Conservation (phyloP, 2,113 vertebrate species). For the Actenoides hombroni region DNA sequence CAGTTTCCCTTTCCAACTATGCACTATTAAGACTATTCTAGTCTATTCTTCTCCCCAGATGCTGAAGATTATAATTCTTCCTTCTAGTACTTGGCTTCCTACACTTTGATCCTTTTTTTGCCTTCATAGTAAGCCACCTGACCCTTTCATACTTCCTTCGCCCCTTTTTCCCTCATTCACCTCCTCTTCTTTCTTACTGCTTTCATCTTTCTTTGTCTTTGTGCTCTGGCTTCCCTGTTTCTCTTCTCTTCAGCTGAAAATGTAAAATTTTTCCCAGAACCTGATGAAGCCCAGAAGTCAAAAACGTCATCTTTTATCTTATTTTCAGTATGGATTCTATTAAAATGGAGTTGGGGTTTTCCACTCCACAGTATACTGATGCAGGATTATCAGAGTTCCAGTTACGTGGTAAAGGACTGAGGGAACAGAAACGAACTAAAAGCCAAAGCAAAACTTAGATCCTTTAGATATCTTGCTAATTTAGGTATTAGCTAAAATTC, state of each 20-base stretch:
- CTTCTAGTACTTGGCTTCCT: neutral
- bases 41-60: slow-evolving; percentile 8
- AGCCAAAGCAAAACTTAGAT: neutral
- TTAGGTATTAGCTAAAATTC: neutral
- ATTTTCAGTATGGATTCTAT: slow-evolving; percentile 49
- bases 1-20: neutral
- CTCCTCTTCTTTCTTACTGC: slow-evolving; percentile 12
- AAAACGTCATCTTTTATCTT: slow-evolving; percentile 57
- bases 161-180: neutral
- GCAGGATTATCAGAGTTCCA: slow-evolving; percentile 27
- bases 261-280: neutral
- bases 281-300: slow-evolving; percentile 24
- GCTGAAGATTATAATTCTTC: slow-evolving; percentile 35
- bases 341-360: slow-evolving; percentile 19
- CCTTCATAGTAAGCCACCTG: neutral
- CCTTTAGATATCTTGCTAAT: neutral
- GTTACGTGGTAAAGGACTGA: slow-evolving; percentile 21
- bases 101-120: slow-evolving; percentile 10
- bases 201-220: slow-evolving; percentile 58
- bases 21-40: slow-evolving; percentile 24
- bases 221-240: neutral
- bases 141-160: slow-evolving; percentile 12
- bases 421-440: neutral
- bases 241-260: slow-evolving; percentile 32
- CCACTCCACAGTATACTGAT: slow-evolving; percentile 29